Conservation (phyloP, 2,113 vertebrate genomes). For the Dasypus novemcinctus region DNA sequence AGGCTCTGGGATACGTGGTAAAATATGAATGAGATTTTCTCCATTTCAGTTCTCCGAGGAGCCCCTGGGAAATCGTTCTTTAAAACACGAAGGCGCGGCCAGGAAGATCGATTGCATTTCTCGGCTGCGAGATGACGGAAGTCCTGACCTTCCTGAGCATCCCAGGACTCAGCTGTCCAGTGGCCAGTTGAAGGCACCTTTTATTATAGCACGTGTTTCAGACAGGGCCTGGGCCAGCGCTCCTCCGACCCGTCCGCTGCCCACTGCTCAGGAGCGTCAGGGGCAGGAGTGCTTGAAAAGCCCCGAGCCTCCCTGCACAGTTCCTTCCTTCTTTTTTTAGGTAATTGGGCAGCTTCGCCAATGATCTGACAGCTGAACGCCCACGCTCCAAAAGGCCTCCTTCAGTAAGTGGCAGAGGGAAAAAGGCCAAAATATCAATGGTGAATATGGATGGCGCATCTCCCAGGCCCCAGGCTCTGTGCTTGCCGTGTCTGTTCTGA, state of each 20-base stretch:
- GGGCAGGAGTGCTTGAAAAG: not conserved
- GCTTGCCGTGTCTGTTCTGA: not conserved
- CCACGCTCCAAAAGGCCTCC: not conserved
- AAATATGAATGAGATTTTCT: constrained; percentile 27
- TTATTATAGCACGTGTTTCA: not conserved
- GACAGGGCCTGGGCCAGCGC: not conserved
- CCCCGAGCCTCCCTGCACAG: too few species aligned
- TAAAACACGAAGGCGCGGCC: constrained; percentile 33
- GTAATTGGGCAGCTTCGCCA: not conserved
- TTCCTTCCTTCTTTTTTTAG: not conserved
- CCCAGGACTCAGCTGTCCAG: not conserved
- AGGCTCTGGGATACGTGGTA: not conserved
- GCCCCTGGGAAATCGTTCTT: constrained; percentile 28
- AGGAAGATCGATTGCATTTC: constrained; percentile 36
- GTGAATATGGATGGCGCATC: not conserved
- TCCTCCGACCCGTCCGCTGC: not conserved
- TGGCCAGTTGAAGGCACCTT: not conserved
- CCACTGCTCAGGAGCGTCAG: not conserved
- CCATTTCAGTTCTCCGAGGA: constrained; percentile 39
- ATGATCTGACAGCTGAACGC: not conserved
- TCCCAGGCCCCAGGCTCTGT: not conserved
- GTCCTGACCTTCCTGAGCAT: not conserved
- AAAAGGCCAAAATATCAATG: not conserved
- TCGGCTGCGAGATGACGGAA: not conserved
- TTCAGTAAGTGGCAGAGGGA: not conserved